Percentiles rank a stretch among this genome's conserved stretches.
Conservation (phyloP, 1,140 invertebrate genomes). For the Calliopsis andreniformis region DNA sequence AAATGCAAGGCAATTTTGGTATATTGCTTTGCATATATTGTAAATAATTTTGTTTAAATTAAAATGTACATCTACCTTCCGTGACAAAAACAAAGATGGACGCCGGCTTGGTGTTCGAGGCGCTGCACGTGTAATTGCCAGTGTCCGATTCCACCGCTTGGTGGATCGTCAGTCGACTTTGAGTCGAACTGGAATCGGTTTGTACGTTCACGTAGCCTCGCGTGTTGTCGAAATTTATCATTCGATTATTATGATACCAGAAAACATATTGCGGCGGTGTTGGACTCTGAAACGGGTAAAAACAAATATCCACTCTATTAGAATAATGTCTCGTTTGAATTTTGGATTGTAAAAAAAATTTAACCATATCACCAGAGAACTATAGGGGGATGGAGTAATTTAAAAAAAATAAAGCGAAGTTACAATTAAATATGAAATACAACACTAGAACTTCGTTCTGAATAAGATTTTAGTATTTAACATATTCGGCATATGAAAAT, state of each 20-base stretch:
- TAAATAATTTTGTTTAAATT: no score
- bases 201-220: constrained; percentile 92
- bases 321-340: background rate
- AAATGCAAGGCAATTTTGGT: no score
- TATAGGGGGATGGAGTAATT: no score
- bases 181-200: constrained; percentile 91
- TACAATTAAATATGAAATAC: no score
- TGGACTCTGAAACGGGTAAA: constrained; percentile 86
- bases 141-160: constrained; percentile 92
- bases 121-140: constrained; percentile 95
- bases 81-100: constrained; percentile 95
- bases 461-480: no score
- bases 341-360: no score
- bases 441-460: no score
- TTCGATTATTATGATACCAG: constrained; percentile 95
- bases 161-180: constrained; percentile 90
- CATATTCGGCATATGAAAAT: no score
- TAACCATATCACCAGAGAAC: no score
- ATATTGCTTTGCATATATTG: no score
- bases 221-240: constrained; percentile 95
- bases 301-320: constrained; percentile 4
- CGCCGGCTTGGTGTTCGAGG: constrained; percentile 93
- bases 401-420: no score
- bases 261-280: constrained; percentile 94
- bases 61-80: no score